Base-by-base conservation (phyloP, 2,888 invertebrate genomes). In the Crioceris asparagi region DNA sequence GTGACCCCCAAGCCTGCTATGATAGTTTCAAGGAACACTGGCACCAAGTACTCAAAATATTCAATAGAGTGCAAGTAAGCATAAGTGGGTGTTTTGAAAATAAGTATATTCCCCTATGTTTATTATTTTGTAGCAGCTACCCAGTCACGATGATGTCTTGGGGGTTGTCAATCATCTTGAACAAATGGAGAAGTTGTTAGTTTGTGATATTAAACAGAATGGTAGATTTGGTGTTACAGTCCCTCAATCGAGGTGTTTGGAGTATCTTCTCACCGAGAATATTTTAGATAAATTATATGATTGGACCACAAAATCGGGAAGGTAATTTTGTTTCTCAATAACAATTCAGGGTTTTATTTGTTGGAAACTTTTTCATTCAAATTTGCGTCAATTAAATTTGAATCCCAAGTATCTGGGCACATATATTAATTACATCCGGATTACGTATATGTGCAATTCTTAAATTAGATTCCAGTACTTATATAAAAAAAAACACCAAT, bases 11-110 rank as follows among this genome's bases (percentile, higher is more conserved):
- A 36, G 92, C 92, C 5, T 91, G 91, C 64, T 87, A 85, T 59
- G 88, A 85, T 62, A 91, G 91, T 55, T 92, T 92, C 66, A 82
- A 83, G 61, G 86, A 86, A 61, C 93, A 93, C 62, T 93, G 93
- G 91, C 85, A 88, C 56, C 92, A 93, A 62, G 86, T 85, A 2
- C 68, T 77, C 54, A 86, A 87, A 48, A 87, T 92, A 40, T 87
- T 92, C 51, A 68, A 74, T 47, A 74, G 79, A 50, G 79, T 79
- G 27, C 75, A 80, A 68, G 81, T 79, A 57, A n/a, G 4, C 11
- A n/a, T 16, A 12, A 4, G n/a, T 16, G n/a, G 4, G 4, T 4
- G n/a, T n/a, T 7, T 30, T 12, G 14, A 4, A 12, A 12, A n/a
- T 4, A 14, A 30, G 3, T 30, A 17, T 12, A 12, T 4, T 39